Conservation (phyloP, 2,888 invertebrate genomes). For the Andrena camellia region DNA sequence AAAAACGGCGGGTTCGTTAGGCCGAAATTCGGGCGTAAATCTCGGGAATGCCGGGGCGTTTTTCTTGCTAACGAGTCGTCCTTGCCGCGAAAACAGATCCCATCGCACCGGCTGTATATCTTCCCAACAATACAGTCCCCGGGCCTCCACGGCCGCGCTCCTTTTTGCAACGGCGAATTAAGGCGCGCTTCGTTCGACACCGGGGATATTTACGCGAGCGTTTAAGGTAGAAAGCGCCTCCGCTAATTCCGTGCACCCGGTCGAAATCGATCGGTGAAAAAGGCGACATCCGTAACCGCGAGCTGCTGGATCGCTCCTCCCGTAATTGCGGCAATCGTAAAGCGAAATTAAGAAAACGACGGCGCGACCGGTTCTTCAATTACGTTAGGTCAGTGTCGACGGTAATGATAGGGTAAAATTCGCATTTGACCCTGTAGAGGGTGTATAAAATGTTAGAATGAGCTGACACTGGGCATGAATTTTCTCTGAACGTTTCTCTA, state of each 20-base stretch:
- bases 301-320: background rate
- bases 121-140: slow-evolving; percentile 44
- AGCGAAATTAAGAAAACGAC: slow-evolving; percentile 23
- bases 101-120: slow-evolving; percentile 53
- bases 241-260: background rate
- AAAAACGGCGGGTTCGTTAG: slow-evolving; percentile 61
- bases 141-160: background rate
- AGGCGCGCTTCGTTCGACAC: slow-evolving; percentile 3
- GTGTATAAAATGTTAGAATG: no score
- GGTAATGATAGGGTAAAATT: slow-evolving; percentile 26
- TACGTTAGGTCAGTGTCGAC: slow-evolving; percentile 30
- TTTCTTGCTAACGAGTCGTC: slow-evolving; percentile 56
- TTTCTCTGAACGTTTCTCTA: no score
- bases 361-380: slow-evolving; percentile 20
- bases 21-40: slow-evolving; percentile 60
- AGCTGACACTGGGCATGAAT: no score
- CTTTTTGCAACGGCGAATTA: slow-evolving; percentile 44
- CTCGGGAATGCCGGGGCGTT: slow-evolving; percentile 50
- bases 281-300: background rate
- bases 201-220: slow-evolving; percentile 44
- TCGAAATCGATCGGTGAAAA: slow-evolving; percentile 16
- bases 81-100: slow-evolving; percentile 52
- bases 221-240: slow-evolving; percentile 65
- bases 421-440: no score
- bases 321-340: background rate